Percentiles rank a stretch among this genome's conserved stretches.
Evolutionary conservation across 2,888 invertebrate species (phyloP).

Genomic region (Eupithecia centaureata): DNA sequence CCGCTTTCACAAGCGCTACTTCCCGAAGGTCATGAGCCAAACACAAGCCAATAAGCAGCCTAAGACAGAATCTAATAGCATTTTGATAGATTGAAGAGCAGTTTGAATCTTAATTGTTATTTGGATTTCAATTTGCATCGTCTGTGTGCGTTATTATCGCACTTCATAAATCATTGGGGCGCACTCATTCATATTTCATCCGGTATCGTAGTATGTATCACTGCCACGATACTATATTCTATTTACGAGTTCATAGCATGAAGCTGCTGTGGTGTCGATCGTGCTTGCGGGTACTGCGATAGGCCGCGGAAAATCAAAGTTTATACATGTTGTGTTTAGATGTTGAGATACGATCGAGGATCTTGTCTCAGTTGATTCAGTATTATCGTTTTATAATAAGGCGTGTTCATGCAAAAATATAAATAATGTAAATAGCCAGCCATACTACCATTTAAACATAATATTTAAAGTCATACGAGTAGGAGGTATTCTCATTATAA

Average conservation of each 20-base stretch:
- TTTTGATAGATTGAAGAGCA: constrained; percentile 45
- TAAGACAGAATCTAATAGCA: constrained; percentile 24
- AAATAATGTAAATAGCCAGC: no score
- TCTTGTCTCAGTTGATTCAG: constrained; percentile 16
- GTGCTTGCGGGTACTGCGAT: constrained; percentile 33
- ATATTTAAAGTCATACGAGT: background rate
- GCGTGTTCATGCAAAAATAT: no score
- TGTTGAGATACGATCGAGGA: constrained; percentile 20
- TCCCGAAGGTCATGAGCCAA: constrained; percentile 13
- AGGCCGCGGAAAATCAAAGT: constrained; percentile 25
- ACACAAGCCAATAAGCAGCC: constrained; percentile 31
- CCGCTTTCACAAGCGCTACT: constrained; percentile 18
- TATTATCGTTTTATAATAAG: constrained; percentile 14
- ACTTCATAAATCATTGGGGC: constrained; percentile 69
- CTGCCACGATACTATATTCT: constrained; percentile 67
- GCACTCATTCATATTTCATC: constrained; percentile 75
- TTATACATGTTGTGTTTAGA: constrained; percentile 24
- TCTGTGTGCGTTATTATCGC: constrained; percentile 63
- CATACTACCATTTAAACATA: no score
- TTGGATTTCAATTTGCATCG: constrained; percentile 56
- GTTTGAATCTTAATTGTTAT: constrained; percentile 57
- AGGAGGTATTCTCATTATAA: background rate
- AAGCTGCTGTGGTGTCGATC: constrained; percentile 55
- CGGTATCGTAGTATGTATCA: constrained; percentile 74
- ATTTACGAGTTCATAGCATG: constrained; percentile 70